phyloP scores from a whole-genome alignment of 2,888 invertebrate species.

The Xylota segnis region DNA sequence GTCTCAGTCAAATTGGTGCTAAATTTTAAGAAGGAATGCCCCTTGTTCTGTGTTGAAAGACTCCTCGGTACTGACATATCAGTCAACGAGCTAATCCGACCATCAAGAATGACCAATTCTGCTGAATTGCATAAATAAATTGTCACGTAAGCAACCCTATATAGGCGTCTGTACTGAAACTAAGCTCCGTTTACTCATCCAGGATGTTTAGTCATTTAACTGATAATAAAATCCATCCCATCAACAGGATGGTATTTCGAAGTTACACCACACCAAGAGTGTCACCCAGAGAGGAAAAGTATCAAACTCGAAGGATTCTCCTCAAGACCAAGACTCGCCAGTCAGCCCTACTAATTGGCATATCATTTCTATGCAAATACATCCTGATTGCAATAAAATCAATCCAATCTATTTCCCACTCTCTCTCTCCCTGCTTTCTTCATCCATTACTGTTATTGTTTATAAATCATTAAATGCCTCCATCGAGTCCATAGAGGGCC shows the following conservation, averaged over 20 bases:
- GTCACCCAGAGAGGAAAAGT: not conserved
- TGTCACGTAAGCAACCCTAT: too few species aligned
- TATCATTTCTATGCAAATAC: conserved; percentile 39
- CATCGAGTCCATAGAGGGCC: conserved; percentile 46
- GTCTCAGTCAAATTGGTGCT: too few species aligned
- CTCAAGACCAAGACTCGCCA: not conserved
- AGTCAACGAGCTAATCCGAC: too few species aligned
- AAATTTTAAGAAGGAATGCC: too few species aligned
- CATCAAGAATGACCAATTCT: too few species aligned
- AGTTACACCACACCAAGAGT: too few species aligned
- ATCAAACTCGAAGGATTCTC: conserved; percentile 1
- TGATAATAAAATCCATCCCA: not conserved
- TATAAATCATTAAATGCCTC: conserved; percentile 67
- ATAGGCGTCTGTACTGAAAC: too few species aligned
- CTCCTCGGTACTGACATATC: too few species aligned
- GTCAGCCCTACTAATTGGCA: conserved; percentile 4
- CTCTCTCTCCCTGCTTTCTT: not conserved
- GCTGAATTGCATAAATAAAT: too few species aligned
- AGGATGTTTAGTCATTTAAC: too few species aligned
- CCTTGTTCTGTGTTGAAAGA: too few species aligned
- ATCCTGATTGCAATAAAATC: conserved; percentile 19
- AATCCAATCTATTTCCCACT: conserved; percentile 15
- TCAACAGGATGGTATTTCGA: not conserved
- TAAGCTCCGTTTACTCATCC: too few species aligned
- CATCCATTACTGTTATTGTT: conserved; percentile 43